Conservation (phyloP, 1,140 invertebrate species). For the Temnothorax nylanderi region DNA sequence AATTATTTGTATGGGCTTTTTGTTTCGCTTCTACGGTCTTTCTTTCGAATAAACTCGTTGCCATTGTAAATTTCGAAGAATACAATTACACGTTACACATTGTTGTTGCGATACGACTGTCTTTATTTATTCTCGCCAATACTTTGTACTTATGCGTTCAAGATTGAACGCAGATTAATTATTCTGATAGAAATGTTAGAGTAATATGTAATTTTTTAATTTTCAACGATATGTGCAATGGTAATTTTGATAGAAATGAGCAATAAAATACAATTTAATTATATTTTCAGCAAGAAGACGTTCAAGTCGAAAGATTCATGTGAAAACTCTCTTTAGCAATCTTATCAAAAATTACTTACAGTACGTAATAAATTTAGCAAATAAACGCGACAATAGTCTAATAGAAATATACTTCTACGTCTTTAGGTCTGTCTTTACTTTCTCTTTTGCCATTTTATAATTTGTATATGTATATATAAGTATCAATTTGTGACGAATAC, state of each 20-base stretch:
- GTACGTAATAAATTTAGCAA: not conserved
- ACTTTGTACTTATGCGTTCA: not conserved
- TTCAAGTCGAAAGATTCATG: not conserved
- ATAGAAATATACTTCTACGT: not conserved
- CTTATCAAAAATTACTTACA: not conserved
- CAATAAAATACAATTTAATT: not conserved
- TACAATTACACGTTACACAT: not conserved
- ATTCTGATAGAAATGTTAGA: no score
- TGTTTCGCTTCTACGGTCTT: not conserved
- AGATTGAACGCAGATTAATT: not conserved
- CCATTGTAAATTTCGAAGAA: not conserved
- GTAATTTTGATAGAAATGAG: not conserved
- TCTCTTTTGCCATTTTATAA: not conserved
- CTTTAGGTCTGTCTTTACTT: not conserved
- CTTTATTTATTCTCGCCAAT: not conserved
- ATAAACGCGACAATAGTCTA: not conserved
- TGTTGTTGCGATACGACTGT: not conserved
- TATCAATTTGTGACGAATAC: not conserved
- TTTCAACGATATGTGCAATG: not conserved
- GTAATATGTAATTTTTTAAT: not conserved
- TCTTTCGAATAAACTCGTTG: not conserved
- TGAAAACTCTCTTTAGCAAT: not conserved
- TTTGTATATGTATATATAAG: not conserved
- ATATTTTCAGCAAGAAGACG: not conserved
- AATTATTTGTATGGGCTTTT: not conserved